Conservation (phyloP, 2,888 invertebrate species). For the Lepidochitona cinerea region DNA sequence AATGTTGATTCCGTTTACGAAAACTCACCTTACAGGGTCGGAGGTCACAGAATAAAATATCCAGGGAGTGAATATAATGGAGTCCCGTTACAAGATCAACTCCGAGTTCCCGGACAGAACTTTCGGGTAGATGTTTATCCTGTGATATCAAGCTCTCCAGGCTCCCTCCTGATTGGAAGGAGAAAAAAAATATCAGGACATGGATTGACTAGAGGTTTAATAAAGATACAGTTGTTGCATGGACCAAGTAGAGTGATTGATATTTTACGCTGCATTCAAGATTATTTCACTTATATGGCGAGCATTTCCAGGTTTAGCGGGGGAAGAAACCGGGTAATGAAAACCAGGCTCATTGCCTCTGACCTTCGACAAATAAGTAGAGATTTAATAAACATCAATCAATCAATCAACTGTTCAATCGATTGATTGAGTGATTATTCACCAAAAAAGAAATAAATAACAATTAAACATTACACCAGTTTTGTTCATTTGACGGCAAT, state of each 20-base stretch:
- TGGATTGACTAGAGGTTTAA: no score
- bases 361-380: no score
- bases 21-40: slow-evolving; percentile 69
- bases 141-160: slow-evolving; percentile 65
- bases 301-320: not conserved
- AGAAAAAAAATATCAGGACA: not conserved
- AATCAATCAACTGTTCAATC: no score
- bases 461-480: no score
- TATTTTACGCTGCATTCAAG: not conserved
- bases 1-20: no score
- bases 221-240: no score
- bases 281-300: not conserved
- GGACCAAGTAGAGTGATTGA: no score
- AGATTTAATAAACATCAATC: no score
- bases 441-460: no score
- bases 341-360: no score
- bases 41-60: slow-evolving; percentile 70
- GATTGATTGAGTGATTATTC: no score
- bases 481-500: no score
- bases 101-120: slow-evolving; percentile 65
- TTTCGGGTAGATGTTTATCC: slow-evolving; percentile 68
- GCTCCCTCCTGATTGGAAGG: slow-evolving; percentile 46
- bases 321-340: not conserved
- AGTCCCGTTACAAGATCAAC: slow-evolving; percentile 67
- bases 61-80: slow-evolving; percentile 69